A percentile compares a stretch with the other conserved stretches of the same genome.
phyloP scores from a whole-genome alignment of 1,140 invertebrate species.

The Aphaenogaster floridana region DNA sequence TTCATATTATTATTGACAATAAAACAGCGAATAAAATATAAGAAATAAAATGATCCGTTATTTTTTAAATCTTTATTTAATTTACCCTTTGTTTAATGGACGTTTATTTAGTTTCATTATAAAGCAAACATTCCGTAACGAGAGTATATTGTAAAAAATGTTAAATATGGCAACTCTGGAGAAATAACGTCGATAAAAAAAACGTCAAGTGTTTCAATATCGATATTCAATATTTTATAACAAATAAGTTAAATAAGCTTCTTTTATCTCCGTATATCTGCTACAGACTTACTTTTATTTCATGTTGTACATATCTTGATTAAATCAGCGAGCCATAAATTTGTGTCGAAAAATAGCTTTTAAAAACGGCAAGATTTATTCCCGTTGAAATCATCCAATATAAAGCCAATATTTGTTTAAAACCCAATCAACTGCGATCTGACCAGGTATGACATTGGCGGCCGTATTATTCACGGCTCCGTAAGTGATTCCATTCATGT shows the following conservation, averaged over 20 bases:
- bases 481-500: constrained; percentile 37
- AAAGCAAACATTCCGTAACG: constrained; percentile 27
- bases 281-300: neutral
- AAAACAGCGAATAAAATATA: neutral
- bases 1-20: neutral
- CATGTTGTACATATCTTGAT: neutral
- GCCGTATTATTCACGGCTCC: neutral
- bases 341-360: neutral
- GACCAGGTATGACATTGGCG: neutral
- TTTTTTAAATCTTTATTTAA: constrained; percentile 22
- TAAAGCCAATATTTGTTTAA: constrained; percentile 20
- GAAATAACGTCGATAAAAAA: constrained; percentile 14
- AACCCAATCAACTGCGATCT: neutral
- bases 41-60: neutral
- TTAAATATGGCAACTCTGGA: neutral
- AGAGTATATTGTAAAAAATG: constrained; percentile 3
- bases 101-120: constrained; percentile 31
- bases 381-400: neutral
- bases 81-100: constrained; percentile 23
- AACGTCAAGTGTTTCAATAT: constrained; percentile 1
- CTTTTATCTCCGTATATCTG: constrained; percentile 1
- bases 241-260: neutral
- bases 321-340: neutral
- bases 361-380: neutral
- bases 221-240: constrained; percentile 22